Evolutionary conservation across 2,797 vertebrate genomes (phyloP).

Genomic region (Chrosomus eos): DNA sequence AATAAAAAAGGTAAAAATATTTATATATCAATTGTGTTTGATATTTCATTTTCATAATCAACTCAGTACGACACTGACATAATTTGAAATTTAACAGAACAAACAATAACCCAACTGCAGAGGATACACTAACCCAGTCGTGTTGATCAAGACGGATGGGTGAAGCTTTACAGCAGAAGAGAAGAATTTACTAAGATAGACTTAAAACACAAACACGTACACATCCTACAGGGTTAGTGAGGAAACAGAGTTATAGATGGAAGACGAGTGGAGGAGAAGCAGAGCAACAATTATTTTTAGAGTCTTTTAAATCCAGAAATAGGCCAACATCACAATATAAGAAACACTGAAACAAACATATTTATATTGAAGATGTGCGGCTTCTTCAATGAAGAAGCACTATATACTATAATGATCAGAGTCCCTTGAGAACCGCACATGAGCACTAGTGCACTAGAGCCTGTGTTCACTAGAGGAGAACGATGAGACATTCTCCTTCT

Average conservation of each 20-base stretch:
- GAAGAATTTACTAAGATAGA: not conserved
- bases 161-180: not conserved
- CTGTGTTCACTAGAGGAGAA: constrained; percentile 17
- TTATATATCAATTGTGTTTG: not conserved
- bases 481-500: not conserved
- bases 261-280: not conserved
- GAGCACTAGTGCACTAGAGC: no score
- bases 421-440: not conserved
- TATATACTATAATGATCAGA: not conserved
- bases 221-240: not conserved
- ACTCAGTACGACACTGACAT: no score
- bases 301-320: not conserved
- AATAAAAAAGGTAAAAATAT: not conserved
- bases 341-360: not conserved
- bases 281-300: not conserved
- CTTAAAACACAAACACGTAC: not conserved
- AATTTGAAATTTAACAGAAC: not conserved
- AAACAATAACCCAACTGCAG: not conserved
- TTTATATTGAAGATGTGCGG: no score
- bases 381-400: not conserved
- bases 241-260: not conserved
- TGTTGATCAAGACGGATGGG: not conserved
- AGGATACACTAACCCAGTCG: not conserved
- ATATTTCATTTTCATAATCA: not conserved
- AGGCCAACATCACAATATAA: not conserved